Base-by-base conservation (phyloP, 2,888 invertebrate species). In the Hemithea aestivaria region DNA sequence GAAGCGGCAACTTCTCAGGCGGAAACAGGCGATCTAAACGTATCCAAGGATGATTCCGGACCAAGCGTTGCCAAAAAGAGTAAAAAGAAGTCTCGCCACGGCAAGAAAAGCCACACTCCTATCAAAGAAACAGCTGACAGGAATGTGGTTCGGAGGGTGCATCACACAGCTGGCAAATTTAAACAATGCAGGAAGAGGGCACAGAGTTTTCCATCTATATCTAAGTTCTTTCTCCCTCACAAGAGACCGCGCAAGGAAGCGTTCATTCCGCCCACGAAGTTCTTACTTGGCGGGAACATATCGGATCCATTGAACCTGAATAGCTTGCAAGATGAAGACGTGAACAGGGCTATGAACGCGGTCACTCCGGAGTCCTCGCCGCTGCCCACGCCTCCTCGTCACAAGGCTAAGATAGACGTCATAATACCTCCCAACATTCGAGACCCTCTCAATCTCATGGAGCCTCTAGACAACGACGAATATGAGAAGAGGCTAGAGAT, bases 271-370 rank as follows among this genome's bases (percentile, higher is more conserved):
- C 97, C 98, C 0, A 96, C 96, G 0, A 97, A 97, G 75, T 98
- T 98, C 79, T 83, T 96, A 2, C 89, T 98, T 1, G 98, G 98
- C 27, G 98, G 98, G 6, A 98, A 96, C 75, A 97, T 97, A 53
- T 94, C 94, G 53, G 98, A 98, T 88, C 98, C 98, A 0, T 81
- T 98, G 27, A 98, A 98, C 83, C 81, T 98, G 44, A 96, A 96
- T 66, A 96, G 97, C 66, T 89, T 98, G 58, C 95, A 93, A 76
- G 93, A 94, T 70, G 94, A 94, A 68, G 93, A 93, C 56, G 87
- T 92, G 10, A 92, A 92, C 59, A 88, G 93, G 53, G 93, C 93
- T 5, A 93, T 95, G 89, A 95, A 95, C 79, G 93, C 94, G n/a
- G 93, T 94, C 0, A 97, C 97, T 8, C 97, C 97, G 34, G 94